These are phyloP conservation scores for Rhea americana DNA, from an alignment of 2,113 vertebrate species.

Conservation along the genomic window DNA sequence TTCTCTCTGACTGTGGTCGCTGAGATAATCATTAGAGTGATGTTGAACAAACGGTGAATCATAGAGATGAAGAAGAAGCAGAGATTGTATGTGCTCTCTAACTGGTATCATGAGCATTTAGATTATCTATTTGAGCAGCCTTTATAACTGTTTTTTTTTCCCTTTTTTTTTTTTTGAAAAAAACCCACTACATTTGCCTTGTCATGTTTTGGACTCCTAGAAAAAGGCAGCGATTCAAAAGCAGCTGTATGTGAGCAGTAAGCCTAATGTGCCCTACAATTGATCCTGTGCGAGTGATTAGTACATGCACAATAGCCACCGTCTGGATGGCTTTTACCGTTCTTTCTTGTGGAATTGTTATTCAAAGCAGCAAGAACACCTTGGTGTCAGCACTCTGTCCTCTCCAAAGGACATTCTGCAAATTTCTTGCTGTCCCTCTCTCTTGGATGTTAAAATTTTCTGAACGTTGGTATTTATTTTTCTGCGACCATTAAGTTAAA, in stretches of 20 bases:
- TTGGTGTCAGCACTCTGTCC: background rate
- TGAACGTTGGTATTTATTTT: background rate
- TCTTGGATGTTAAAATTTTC: background rate
- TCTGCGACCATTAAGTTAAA: background rate
- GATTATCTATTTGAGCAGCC: background rate
- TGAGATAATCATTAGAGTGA: background rate
- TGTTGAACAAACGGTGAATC: background rate
- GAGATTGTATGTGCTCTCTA: background rate
- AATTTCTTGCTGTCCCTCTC: background rate
- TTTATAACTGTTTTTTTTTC: background rate
- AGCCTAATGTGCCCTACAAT: background rate
- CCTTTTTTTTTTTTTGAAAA: background rate
- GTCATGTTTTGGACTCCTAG: background rate
- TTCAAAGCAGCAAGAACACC: background rate
- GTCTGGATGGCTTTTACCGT: background rate
- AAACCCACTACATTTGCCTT: background rate
- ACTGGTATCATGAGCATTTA: background rate
- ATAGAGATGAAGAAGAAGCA: background rate
- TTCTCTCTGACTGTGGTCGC: background rate
- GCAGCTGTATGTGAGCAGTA: background rate
- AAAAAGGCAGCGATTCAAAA: background rate
- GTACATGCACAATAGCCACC: fast-evolving
- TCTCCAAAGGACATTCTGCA: background rate
- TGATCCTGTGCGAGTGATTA: background rate
- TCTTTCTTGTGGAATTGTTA: background rate